Base-by-base conservation (phyloP, 2,113 vertebrate species). In the Rhinolophus ferrumequinum region DNA sequence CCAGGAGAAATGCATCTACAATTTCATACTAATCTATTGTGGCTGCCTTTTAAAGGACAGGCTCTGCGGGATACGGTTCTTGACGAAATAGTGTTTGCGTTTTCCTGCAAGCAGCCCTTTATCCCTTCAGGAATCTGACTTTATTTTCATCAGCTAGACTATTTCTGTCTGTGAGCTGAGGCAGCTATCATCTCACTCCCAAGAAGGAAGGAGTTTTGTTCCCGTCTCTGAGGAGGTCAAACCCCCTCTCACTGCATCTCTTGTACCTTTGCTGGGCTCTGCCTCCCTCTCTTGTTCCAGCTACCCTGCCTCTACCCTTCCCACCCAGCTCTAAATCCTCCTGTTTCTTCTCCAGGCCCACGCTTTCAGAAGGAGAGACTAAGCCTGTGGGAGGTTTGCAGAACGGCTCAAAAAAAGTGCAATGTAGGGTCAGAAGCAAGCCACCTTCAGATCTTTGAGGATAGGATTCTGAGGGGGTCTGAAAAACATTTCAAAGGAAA, bases 11-110 rank as follows among this genome's bases (percentile, higher is more conserved):
- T 0, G 41, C 52, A 66, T 44, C 50, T 86, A 47, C 47, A 4
- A 62, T 88, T 82, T 64, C 38, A 19, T 79, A 88, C 96, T 86
- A 60, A 89, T 66, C 93, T 91, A 47, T 58, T 2, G 28, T 0
- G 0, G 64, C 73, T 26, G 81, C 86, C 88, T 91, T 91, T 82
- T 93, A 95, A 94, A 97, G 97, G 94, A 90, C 88, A 95, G 79
- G 93, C 97, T 97, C 93, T 47, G 30, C 2, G 41, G 93, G 96
- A 93, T 47, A 3, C 1, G 0, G 84, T 19, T 85, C 94, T 81
- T 85, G 88, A 90, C 12, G 30, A 85, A 66, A 67, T 0, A 33
- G 62, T 89, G 94, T 93, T 94, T 81, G 96, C 26, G 0, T 72
- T 94, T 95, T 93, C 88, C 92, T 69, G 13, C 0, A 0, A 70